Conservation (phyloP, 2,113 vertebrate genomes). For the Actenoides hombroni region DNA sequence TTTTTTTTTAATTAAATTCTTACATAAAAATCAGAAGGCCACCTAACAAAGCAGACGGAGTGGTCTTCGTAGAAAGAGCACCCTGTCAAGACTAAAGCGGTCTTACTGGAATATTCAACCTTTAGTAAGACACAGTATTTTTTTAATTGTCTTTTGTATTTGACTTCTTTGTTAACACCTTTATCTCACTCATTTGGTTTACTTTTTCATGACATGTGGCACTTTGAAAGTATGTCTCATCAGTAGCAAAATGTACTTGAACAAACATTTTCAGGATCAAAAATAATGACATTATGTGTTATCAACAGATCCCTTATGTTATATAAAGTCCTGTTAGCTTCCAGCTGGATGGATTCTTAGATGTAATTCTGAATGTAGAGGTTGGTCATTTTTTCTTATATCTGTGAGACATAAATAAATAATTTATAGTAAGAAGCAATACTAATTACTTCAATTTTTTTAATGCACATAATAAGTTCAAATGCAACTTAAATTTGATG, state of each 20-base stretch:
- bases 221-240: background rate
- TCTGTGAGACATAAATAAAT: background rate
- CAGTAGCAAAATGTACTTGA: background rate
- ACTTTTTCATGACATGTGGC: background rate
- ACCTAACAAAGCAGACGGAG: background rate
- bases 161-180: background rate
- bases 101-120: background rate
- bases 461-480: background rate
- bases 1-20: background rate
- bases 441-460: background rate
- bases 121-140: background rate
- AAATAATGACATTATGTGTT: background rate
- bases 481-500: background rate
- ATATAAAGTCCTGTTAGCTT: background rate
- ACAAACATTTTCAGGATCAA: background rate
- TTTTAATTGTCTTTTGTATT: background rate
- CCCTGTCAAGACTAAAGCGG: background rate
- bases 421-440: background rate
- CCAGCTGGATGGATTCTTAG: background rate
- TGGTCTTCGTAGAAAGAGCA: background rate
- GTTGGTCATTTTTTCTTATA: background rate
- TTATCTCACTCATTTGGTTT: background rate
- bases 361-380: background rate
- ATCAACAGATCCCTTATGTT: background rate
- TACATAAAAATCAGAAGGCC: background rate